A percentile compares a stretch with the other conserved stretches of the same genome.
Evolutionary conservation across 1,140 invertebrate genomes (phyloP).

Genomic region (Lethocerus indicus): DNA sequence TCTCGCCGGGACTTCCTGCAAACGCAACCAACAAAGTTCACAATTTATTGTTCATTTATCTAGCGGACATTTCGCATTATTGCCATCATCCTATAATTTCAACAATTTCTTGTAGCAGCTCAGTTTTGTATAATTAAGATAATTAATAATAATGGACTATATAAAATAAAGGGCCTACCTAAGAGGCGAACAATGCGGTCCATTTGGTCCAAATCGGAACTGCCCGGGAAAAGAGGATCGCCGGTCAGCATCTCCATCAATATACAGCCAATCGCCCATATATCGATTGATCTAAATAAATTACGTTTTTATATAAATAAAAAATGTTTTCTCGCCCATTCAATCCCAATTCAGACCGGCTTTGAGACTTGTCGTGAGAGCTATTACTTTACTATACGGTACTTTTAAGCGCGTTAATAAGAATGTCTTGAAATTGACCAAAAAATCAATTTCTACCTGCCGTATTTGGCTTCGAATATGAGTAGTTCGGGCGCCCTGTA

Average conservation of each 20-base stretch:
- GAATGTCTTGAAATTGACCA: too few relatives aligned
- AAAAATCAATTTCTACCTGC: conserved; percentile 19
- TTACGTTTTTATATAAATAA: neutral
- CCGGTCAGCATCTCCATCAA: conserved; percentile 77
- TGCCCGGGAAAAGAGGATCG: conserved; percentile 69
- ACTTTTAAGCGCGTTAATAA: too few relatives aligned
- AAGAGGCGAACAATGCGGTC: conserved; percentile 59
- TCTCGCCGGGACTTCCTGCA: conserved; percentile 18
- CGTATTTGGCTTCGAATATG: conserved; percentile 50
- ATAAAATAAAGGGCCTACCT: conserved; percentile 28
- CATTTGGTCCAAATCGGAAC: conserved; percentile 83
- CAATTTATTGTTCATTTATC: neutral
- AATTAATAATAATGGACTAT: neutral
- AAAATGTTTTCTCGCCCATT: too few relatives aligned
- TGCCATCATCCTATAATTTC: neutral
- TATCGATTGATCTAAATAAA: conserved; percentile 48
- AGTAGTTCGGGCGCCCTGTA: conserved; percentile 73
- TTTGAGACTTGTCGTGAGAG: too few relatives aligned
- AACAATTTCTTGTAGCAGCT: neutral
- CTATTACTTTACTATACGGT: too few relatives aligned
- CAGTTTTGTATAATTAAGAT: neutral
- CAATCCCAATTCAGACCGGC: too few relatives aligned
- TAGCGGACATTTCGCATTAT: neutral
- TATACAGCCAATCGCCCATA: conserved; percentile 78
- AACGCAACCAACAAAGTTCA: neutral